These are phyloP conservation scores for Cheumatopsyche charites DNA, from an alignment of 1,140 invertebrate species.

Conservation along the genomic window DNA sequence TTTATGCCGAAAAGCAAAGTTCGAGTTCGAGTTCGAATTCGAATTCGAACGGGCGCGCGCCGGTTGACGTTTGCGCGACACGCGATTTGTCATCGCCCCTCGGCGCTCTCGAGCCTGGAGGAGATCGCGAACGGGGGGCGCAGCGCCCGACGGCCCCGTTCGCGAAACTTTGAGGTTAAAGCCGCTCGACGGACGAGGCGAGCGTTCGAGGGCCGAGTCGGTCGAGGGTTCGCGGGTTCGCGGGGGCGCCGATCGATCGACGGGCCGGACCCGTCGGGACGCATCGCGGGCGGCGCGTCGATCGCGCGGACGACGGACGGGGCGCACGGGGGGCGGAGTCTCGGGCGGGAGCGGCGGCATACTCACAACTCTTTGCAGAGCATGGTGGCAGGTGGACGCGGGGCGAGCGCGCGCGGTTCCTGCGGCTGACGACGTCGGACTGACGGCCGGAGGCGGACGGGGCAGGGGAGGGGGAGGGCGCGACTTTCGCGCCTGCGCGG, in stretches of 20 bases:
- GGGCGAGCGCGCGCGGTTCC: not conserved
- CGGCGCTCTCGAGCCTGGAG: too few relatives aligned
- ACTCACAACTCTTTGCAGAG: slow-evolving; percentile 36
- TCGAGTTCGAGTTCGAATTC: too few relatives aligned
- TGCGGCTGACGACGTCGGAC: not conserved
- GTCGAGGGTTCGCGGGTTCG: not conserved
- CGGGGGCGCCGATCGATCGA: not conserved
- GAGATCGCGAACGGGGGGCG: too few relatives aligned
- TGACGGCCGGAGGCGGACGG: not conserved
- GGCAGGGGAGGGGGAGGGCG: not conserved
- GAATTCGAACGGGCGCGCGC: too few relatives aligned
- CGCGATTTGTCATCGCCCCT: too few relatives aligned
- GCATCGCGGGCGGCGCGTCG: not conserved
- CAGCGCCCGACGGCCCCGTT: too few relatives aligned
- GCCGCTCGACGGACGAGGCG: not conserved
- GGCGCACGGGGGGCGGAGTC: not conserved
- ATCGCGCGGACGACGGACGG: not conserved
- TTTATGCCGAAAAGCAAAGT: too few relatives aligned
- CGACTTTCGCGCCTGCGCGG: not conserved
- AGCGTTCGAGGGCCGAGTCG: not conserved
- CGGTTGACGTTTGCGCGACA: too few relatives aligned
- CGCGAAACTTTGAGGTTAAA: not conserved
- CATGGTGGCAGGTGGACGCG: slow-evolving; percentile 1
- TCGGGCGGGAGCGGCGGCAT: not conserved
- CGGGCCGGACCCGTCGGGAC: not conserved